phyloP scores from a whole-genome alignment of 2,113 vertebrate genomes.

The Mixornis gularis region DNA sequence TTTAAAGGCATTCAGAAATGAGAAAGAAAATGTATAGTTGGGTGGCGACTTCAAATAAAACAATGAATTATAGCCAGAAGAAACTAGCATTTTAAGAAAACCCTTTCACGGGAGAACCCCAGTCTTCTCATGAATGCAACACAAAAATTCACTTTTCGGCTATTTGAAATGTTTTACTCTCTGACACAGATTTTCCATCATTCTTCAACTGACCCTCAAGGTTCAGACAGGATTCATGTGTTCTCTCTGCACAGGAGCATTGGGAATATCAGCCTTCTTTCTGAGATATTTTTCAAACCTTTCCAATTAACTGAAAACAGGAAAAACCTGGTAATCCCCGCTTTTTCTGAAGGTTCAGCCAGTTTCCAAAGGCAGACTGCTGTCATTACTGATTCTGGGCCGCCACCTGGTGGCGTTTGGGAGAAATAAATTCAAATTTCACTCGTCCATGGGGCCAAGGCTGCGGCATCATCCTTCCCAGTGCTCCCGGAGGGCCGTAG shows the following conservation, averaged over 20 bases:
- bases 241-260: background rate
- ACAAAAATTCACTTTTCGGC: background rate
- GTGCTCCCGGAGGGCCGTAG: background rate
- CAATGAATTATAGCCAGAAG: background rate
- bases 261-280: background rate
- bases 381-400: background rate
- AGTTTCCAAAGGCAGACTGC: background rate
- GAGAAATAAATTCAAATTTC: background rate
- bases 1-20: background rate
- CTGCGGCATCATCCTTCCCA: fast-evolving
- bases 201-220: background rate
- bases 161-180: background rate
- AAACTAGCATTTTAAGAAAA: background rate
- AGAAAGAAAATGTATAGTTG: background rate
- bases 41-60: background rate
- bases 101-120: fast-evolving
- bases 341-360: background rate
- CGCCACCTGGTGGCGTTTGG: slow-evolving; percentile 59
- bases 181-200: background rate
- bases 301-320: background rate
- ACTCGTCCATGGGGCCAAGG: fast-evolving
- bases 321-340: fast-evolving
- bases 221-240: background rate
- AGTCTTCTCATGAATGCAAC: background rate
- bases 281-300: background rate